Percentiles rank a stretch among this genome's conserved stretches.
Conservation (phyloP, 2,888 invertebrate species). For the Polydrusus pterygomalis region DNA sequence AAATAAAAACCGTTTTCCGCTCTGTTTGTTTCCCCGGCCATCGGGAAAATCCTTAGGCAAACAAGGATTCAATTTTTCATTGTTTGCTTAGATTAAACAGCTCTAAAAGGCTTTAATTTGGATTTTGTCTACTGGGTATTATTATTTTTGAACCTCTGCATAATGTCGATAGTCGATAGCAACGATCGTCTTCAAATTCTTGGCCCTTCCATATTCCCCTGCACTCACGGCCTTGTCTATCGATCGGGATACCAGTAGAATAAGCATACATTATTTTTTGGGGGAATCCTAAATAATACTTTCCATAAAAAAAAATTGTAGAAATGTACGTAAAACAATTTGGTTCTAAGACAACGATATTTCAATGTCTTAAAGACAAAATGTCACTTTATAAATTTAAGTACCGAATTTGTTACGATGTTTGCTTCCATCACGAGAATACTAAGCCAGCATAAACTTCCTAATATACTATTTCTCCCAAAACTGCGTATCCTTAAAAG, state of each 20-base stretch:
- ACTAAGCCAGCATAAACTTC: constrained; percentile 40
- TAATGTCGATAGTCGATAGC: no score
- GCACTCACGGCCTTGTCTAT: no score
- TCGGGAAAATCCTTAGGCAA: constrained; percentile 52
- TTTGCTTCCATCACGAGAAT: constrained; percentile 16
- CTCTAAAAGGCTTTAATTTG: constrained; percentile 51
- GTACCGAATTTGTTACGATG: constrained; percentile 41
- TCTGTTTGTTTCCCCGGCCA: constrained; percentile 51
- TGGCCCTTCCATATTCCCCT: no score
- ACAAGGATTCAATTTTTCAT: constrained; percentile 54
- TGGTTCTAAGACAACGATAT: not conserved
- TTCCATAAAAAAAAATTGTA: not conserved
- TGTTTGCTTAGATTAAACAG: constrained; percentile 52
- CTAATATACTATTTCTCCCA: constrained; percentile 39
- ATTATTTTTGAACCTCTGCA: not conserved
- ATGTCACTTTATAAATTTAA: constrained; percentile 14
- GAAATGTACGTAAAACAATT: not conserved
- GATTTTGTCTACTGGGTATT: constrained; percentile 16
- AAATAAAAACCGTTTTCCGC: constrained; percentile 40
- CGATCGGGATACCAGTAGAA: no score
- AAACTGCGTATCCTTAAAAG: constrained; percentile 44
- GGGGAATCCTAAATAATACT: no score
- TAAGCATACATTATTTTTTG: no score
- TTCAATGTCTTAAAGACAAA: constrained; percentile 2
- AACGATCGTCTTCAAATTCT: no score